Evolutionary conservation across 1,140 invertebrate species (phyloP), one percentile per base, ranked within the genome.

Genomic region (Oryctes rhinoceros): DNA sequence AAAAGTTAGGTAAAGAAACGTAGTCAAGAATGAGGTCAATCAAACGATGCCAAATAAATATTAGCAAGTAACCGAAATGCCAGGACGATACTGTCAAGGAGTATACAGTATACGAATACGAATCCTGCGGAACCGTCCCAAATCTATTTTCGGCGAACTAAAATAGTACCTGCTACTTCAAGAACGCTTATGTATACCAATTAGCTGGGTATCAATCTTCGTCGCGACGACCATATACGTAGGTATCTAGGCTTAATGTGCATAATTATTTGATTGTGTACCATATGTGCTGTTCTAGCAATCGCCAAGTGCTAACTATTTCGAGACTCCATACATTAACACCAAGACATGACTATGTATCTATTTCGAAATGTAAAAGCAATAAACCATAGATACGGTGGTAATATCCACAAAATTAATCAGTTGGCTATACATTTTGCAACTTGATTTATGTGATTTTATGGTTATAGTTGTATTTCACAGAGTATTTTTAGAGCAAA

Each of bases 121-220:
- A 53, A n/a, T 18, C 24, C 24, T 67, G 10, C 62, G 62, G 24
- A 67, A 30, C 0, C n/a, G n/a, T 67, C 11, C 24, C n/a, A 20
- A 67, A 6, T 20, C 24, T 67, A 67, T 67, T 67, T 67, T 67
- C 5, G 18, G 18, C 10, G 11, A 20, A 67, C 18, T 67, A 67
- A 20, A 67, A 67, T 67, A 11, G 49, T 67, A 67, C 18, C 24
- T 67, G 18, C 11, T 10, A 3, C 13, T 67, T 67, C 6, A 67
- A 67, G 24, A 18, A 30, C 62, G 62, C 5, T 18, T 18, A 20
- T 67, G 24, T 67, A 67, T 67, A 67, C 62, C 18, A 67, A 67
- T 67, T 18, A 67, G 62, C 24, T 67, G 10, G n/a, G 24, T 67
- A 67, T 67, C 62, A 67, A 67, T 67, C 62, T 67, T 67, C 62